These are phyloP conservation scores for Hemicordylus capensis DNA, from an alignment of 2,113 vertebrate genomes.

Conservation along the genomic window DNA sequence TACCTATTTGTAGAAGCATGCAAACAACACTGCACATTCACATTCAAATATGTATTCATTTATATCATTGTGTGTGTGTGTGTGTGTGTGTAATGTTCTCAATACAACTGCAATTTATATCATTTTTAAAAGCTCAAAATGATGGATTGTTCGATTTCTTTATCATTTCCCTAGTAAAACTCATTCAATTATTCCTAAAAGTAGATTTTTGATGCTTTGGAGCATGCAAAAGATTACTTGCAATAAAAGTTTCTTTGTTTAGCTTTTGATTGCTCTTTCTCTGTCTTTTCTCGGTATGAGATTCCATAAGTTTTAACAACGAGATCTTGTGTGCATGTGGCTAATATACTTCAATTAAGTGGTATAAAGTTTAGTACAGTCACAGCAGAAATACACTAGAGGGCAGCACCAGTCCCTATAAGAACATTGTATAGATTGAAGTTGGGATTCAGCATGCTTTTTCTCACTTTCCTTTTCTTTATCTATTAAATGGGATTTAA, in stretches of 20 bases:
- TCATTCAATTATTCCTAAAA: not conserved
- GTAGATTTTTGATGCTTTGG: not conserved
- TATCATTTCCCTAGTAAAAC: not conserved
- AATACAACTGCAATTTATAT: not conserved
- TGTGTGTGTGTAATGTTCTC: no score
- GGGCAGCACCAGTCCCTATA: conserved; percentile 57
- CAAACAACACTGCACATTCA: not conserved
- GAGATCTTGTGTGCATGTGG: not conserved
- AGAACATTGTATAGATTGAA: not conserved
- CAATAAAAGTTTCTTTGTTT: not conserved
- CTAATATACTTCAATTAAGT: not conserved
- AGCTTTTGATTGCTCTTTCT: not conserved
- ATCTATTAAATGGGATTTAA: conserved; percentile 9
- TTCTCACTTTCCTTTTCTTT: not conserved
- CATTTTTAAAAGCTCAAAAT: not conserved
- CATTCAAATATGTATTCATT: no score
- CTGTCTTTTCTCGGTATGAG: not conserved
- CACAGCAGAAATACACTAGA: conserved; percentile 51
- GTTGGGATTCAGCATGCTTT: not conserved
- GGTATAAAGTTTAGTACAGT: not conserved
- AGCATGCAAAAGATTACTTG: not conserved
- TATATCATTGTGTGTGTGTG: no score
- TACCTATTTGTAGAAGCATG: not conserved
- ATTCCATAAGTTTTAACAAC: not conserved
- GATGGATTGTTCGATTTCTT: not conserved